A percentile compares a stretch with the other conserved stretches of the same genome.
These are phyloP conservation scores for Melospiza melodia DNA, from an alignment of 2,113 vertebrate genomes.

Conservation along the genomic window DNA sequence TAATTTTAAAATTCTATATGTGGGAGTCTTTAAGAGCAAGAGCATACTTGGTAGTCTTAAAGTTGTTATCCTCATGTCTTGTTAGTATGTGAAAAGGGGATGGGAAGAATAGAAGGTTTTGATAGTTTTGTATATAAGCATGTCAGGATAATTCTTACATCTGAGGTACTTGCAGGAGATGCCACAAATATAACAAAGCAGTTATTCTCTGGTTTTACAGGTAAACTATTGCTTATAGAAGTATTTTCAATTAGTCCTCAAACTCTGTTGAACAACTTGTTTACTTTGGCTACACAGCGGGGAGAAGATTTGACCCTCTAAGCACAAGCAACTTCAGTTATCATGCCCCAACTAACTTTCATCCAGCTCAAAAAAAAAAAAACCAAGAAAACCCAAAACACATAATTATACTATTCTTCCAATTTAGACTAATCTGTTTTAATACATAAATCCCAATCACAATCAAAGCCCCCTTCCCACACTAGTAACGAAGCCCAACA, in stretches of 20 bases:
- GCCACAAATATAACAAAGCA: not conserved
- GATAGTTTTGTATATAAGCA: not conserved
- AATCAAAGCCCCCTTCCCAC: not conserved
- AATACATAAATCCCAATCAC: constrained; percentile 38
- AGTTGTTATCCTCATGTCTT: not conserved
- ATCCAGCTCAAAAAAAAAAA: not conserved
- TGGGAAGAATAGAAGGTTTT: not conserved
- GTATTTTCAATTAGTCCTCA: not conserved
- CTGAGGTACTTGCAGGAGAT: not conserved
- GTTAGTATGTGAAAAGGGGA: not conserved
- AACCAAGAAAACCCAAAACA: not conserved
- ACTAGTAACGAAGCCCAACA: constrained; percentile 49
- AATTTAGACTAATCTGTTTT: constrained; percentile 54
- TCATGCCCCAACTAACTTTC: not conserved
- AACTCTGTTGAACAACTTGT: not conserved
- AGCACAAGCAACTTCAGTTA: not conserved
- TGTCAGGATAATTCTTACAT: not conserved
- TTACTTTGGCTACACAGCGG: not conserved
- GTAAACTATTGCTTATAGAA: not conserved
- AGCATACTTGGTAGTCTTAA: not conserved
- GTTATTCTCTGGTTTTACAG: not conserved
- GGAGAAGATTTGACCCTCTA: not conserved
- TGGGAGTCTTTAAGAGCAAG: not conserved
- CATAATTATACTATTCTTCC: not conserved
- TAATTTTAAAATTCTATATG: not conserved